Evolutionary conservation across 2,797 vertebrate genomes (phyloP).

Genomic region (Taeniopygia guttata): DNA sequence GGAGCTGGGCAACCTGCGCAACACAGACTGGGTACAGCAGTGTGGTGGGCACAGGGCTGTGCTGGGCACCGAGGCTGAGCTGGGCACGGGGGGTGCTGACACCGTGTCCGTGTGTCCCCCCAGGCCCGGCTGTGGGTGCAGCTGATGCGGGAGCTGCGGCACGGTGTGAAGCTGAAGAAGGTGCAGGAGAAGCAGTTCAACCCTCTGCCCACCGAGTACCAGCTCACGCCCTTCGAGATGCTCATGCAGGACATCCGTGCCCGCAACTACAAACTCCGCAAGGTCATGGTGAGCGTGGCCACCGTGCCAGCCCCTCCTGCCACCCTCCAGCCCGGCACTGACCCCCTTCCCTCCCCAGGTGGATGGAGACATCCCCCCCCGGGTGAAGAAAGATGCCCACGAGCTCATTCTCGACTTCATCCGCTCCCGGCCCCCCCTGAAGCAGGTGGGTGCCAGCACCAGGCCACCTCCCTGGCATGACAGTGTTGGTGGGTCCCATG

Average conservation of each 20-base stretch:
- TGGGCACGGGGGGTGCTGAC: fast-evolving
- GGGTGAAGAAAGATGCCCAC: constrained; percentile 90
- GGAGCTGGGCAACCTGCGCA: constrained; percentile 87
- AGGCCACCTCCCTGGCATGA: fast-evolving
- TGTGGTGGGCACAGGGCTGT: fast-evolving
- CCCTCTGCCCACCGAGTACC: constrained; percentile 90
- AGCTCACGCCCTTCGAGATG: constrained; percentile 97
- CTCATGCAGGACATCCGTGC: constrained; percentile 96
- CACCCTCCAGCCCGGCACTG: not conserved
- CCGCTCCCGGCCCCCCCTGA: constrained; percentile 91
- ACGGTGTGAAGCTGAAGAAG: constrained; percentile 95
- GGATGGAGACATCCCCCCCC: constrained; percentile 87
- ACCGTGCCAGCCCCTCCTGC: not conserved
- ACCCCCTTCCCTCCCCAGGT: constrained; percentile 75
- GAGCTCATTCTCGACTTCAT: constrained; percentile 96
- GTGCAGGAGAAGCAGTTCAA: constrained; percentile 93
- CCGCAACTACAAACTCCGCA: constrained; percentile 91
- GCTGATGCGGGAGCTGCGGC: constrained; percentile 94
- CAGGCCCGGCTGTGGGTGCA: constrained; percentile 95
- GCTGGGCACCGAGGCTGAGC: fast-evolving
- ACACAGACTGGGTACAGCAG: constrained; percentile 87
- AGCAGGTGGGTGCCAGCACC: constrained; percentile 76
- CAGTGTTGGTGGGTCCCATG: not conserved
- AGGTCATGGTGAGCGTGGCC: constrained; percentile 87
- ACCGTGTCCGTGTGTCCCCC: fast-evolving